These are phyloP conservation scores for Spicauda simplicius DNA, from an alignment of 2,888 invertebrate genomes.

Conservation along the genomic window DNA sequence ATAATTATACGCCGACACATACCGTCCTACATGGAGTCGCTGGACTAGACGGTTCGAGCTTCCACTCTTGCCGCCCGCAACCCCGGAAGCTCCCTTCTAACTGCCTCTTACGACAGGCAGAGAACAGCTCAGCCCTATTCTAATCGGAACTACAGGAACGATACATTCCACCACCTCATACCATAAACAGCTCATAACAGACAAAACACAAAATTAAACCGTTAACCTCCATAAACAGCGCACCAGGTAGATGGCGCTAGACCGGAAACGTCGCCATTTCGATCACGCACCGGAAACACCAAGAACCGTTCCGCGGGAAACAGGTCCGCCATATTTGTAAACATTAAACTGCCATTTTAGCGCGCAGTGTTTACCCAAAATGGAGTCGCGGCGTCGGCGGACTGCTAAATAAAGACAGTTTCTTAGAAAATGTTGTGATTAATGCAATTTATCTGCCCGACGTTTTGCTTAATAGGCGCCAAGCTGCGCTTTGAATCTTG, in stretches of 20 bases:
- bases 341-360: slow-evolving; percentile 12
- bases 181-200: neutral
- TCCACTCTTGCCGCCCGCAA: too few relatives aligned
- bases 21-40: too few relatives aligned
- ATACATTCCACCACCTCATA: too few relatives aligned
- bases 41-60: too few relatives aligned
- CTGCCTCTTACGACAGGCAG: too few relatives aligned
- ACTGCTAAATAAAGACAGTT: slow-evolving; percentile 28
- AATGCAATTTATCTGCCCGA: slow-evolving; percentile 27
- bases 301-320: slow-evolving; percentile 43
- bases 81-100: too few relatives aligned
- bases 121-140: too few relatives aligned
- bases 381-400: slow-evolving; percentile 24
- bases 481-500: slow-evolving; percentile 9
- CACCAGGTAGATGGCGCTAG: slow-evolving; percentile 28
- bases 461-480: slow-evolving; percentile 23
- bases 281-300: slow-evolving; percentile 39
- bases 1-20: too few relatives aligned
- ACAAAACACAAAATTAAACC: slow-evolving; percentile 23
- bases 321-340: slow-evolving; percentile 43
- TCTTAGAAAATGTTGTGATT: slow-evolving; percentile 19
- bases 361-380: slow-evolving; percentile 11
- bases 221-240: slow-evolving; percentile 25
- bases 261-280: slow-evolving; percentile 43
- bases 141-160: too few relatives aligned